A percentile compares a stretch with the other conserved stretches of the same genome.
Evolutionary conservation across 2,888 invertebrate species (phyloP).

Genomic region (Coelinius sp.): DNA sequence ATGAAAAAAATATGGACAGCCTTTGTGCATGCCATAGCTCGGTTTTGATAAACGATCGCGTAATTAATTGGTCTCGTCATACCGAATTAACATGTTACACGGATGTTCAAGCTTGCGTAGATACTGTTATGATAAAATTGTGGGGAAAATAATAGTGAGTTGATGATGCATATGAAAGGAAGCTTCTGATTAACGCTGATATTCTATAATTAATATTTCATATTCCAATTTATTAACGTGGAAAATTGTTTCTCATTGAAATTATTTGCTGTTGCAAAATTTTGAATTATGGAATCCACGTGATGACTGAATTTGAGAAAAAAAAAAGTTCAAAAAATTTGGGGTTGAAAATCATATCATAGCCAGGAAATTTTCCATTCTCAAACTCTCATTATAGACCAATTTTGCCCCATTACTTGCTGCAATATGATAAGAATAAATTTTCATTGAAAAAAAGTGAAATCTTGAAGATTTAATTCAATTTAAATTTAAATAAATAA

Average conservation of each 20-base stretch:
- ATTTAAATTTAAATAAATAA: too few species aligned
- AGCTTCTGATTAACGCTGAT: neutral
- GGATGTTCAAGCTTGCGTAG: neutral
- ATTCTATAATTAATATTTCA: constrained; percentile 20
- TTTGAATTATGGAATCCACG: neutral
- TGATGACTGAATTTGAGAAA: too few species aligned
- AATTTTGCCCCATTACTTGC: too few species aligned
- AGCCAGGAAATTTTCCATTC: too few species aligned
- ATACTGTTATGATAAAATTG: neutral
- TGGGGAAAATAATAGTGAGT: constrained; percentile 4
- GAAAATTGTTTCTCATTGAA: neutral
- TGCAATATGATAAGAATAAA: neutral
- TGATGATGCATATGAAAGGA: constrained; percentile 15
- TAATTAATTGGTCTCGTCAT: constrained; percentile 58
- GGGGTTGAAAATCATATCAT: too few species aligned
- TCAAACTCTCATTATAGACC: too few species aligned
- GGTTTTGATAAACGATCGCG: constrained; percentile 33
- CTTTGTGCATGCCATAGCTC: constrained; percentile 21
- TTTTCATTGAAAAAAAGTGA: neutral
- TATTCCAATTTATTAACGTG: constrained; percentile 5
- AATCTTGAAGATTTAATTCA: neutral
- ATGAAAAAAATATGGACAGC: neutral
- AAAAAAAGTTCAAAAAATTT: too few species aligned
- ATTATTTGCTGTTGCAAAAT: too few species aligned
- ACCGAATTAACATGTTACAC: constrained; percentile 53